phyloP scores from a whole-genome alignment of 2,113 vertebrate genomes.

The Alethe diademata region DNA sequence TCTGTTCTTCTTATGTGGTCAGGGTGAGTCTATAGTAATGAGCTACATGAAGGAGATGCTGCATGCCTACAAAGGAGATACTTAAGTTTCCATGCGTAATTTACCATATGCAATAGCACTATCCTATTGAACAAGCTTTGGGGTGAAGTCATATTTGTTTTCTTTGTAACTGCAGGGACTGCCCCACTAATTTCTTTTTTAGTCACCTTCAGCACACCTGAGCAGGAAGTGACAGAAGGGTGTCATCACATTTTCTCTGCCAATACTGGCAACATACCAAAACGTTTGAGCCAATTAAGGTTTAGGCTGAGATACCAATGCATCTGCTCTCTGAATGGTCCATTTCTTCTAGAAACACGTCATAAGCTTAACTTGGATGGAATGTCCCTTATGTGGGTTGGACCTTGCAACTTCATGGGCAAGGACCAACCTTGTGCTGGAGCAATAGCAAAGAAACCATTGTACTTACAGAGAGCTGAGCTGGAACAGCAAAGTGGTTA shows the following conservation, averaged over 20 bases:
- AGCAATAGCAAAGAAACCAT: not conserved
- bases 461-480: not conserved
- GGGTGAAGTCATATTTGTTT: not conserved
- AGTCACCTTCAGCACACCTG: not conserved
- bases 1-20: slow-evolving; percentile 18
- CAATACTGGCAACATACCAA: not conserved
- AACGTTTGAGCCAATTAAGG: not conserved
- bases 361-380: not conserved
- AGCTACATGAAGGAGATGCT: not conserved
- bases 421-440: not conserved
- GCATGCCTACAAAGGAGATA: not conserved
- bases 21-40: not conserved
- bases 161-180: not conserved
- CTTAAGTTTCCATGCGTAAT: not conserved
- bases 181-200: not conserved
- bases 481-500: not conserved
- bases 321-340: not conserved
- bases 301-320: not conserved
- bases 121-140: not conserved
- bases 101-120: not conserved
- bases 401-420: not conserved
- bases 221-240: not conserved
- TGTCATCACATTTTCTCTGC: not conserved
- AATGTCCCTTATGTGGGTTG: not conserved
- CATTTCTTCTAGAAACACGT: not conserved